Evolutionary conservation across 2,113 vertebrate genomes (phyloP).

Genomic region (Malurus elegans): DNA sequence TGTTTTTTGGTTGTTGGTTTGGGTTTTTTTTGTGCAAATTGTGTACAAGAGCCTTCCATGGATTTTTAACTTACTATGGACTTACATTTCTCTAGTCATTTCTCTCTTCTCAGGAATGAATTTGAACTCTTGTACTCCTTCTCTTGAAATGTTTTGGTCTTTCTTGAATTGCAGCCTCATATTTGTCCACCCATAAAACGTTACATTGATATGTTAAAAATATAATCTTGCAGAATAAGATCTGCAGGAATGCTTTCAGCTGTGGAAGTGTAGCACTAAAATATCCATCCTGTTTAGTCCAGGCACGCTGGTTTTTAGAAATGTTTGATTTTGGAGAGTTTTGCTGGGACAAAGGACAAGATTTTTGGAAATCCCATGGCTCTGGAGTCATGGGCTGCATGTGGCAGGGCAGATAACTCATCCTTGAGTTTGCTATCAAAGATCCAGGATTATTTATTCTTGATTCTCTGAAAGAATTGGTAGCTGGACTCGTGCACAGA

Average conservation of each 20-base stretch:
- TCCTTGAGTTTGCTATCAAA: not conserved
- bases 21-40: not conserved
- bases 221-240: not conserved
- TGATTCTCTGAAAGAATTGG: not conserved
- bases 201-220: not conserved
- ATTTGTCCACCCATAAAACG: not conserved
- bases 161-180: not conserved
- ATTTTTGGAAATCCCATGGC: not conserved
- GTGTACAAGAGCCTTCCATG: not conserved
- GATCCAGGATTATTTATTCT: not conserved
- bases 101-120: not conserved
- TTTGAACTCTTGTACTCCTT: not conserved
- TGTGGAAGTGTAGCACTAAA: not conserved
- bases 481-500: not conserved
- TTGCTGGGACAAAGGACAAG: not conserved
- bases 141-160: not conserved
- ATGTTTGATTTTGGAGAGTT: not conserved
- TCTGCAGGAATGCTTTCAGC: not conserved
- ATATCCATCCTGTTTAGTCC: not conserved
- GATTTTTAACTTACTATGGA: not conserved
- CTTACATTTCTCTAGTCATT: not conserved
- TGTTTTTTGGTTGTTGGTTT: not conserved
- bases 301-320: not conserved
- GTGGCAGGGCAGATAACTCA: not conserved
- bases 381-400: not conserved